Conservation (phyloP, 1,140 invertebrate genomes). For the Bombyx mandarina region DNA sequence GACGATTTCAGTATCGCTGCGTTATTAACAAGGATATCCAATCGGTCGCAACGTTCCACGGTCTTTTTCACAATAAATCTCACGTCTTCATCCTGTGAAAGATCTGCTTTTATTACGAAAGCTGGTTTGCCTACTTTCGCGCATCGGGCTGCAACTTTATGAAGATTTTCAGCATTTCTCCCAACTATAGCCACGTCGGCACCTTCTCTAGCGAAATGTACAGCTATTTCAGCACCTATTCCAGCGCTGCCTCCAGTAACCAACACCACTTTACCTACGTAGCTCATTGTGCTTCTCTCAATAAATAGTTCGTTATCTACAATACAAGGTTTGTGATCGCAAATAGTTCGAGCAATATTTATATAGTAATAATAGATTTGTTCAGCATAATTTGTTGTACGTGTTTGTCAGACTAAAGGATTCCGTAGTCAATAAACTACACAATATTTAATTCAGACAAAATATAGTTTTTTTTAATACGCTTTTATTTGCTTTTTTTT, state of each 20-base stretch:
- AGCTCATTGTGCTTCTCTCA: background rate
- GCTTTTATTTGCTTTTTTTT: too few relatives aligned
- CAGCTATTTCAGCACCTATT: background rate
- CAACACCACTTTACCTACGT: background rate
- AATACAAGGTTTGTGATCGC: too few relatives aligned
- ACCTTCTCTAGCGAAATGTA: background rate
- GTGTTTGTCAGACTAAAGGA: too few relatives aligned
- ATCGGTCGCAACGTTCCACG: background rate
- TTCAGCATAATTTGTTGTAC: too few relatives aligned
- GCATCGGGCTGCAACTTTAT: background rate
- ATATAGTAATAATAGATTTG: too few relatives aligned
- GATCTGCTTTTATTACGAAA: slow-evolving; percentile 1
- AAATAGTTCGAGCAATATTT: too few relatives aligned
- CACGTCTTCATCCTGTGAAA: background rate
- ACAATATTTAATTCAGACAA: too few relatives aligned
- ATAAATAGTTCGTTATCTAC: too few relatives aligned
- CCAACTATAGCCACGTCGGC: slow-evolving; percentile 1
- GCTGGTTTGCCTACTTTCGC: background rate
- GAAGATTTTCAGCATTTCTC: background rate
- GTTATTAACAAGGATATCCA: slow-evolving; percentile 73
- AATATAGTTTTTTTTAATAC: too few relatives aligned
- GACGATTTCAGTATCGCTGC: slow-evolving; percentile 75
- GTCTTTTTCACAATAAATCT: background rate
- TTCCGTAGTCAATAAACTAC: too few relatives aligned
- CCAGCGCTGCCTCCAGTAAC: background rate